These are phyloP conservation scores for Epicampocera succincta DNA, from an alignment of 2,888 invertebrate species.

Conservation along the genomic window DNA sequence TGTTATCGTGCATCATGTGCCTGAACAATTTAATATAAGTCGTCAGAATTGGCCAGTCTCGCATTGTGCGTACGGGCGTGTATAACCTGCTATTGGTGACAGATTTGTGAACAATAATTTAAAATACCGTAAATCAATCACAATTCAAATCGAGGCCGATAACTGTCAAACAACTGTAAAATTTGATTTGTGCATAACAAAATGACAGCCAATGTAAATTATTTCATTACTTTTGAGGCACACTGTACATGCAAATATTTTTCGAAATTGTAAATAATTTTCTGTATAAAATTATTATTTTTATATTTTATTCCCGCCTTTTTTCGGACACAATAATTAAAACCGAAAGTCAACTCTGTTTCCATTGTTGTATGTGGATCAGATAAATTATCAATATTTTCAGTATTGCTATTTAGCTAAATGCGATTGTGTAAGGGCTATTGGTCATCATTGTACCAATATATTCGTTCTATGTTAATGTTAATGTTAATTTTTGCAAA, in stretches of 20 bases:
- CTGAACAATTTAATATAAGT: too few relatives aligned
- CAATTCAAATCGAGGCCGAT: too few relatives aligned
- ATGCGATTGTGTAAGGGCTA: slow-evolving; percentile 81
- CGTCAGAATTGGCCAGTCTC: too few relatives aligned
- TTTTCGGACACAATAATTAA: slow-evolving; percentile 7
- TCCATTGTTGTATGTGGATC: slow-evolving; percentile 79
- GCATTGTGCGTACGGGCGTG: too few relatives aligned
- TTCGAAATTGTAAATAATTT: slow-evolving; percentile 40
- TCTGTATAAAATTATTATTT: slow-evolving; percentile 26
- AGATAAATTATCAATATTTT: slow-evolving; percentile 80
- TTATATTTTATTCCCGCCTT: slow-evolving; percentile 40
- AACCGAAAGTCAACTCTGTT: slow-evolving; percentile 74
- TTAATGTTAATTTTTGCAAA: slow-evolving; percentile 24
- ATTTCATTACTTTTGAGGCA: too few relatives aligned
- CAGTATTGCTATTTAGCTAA: slow-evolving; percentile 81
- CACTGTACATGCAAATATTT: background rate
- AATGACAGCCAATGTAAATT: too few relatives aligned
- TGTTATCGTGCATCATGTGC: too few relatives aligned
- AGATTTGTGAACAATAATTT: too few relatives aligned
- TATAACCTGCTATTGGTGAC: too few relatives aligned
- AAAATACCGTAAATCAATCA: too few relatives aligned
- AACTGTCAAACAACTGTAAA: too few relatives aligned
- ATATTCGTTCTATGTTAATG: slow-evolving; percentile 14
- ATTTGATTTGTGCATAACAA: too few relatives aligned
- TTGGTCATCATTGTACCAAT: slow-evolving; percentile 67